A percentile compares a stretch with the other conserved stretches of the same genome.
Conservation (phyloP, 2,113 vertebrate genomes). For the Gorsachius goisagi region DNA sequence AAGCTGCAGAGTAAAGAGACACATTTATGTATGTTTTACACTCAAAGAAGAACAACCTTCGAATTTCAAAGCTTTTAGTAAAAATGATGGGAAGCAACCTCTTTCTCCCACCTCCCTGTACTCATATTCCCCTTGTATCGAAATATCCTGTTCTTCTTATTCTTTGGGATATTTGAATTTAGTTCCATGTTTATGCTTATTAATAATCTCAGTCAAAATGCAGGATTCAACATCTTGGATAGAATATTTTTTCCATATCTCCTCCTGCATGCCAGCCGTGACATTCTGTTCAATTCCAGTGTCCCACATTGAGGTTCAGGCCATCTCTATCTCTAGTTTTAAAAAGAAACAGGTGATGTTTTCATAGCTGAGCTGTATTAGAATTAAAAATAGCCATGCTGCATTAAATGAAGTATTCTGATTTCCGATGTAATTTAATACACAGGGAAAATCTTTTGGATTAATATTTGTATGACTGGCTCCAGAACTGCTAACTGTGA, state of each 20-base stretch:
- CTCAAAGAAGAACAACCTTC: background rate
- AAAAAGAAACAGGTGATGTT: constrained; percentile 42
- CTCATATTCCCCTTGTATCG: fast-evolving
- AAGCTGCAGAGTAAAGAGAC: background rate
- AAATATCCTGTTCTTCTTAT: background rate
- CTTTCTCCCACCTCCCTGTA: background rate
- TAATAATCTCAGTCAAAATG: background rate
- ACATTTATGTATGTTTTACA: background rate
- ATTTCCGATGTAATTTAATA: constrained; percentile 42
- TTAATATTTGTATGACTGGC: background rate
- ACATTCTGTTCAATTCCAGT: background rate
- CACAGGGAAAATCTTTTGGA: background rate
- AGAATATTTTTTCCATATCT: background rate
- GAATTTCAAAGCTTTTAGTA: background rate
- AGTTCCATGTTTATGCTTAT: background rate
- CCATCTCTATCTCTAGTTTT: background rate
- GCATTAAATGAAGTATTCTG: constrained; percentile 1
- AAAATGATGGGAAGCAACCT: background rate
- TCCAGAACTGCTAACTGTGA: constrained; percentile 16
- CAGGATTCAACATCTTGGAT: background rate
- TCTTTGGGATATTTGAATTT: background rate
- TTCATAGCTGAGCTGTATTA: constrained; percentile 44
- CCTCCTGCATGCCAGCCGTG: background rate
- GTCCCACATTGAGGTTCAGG: background rate
- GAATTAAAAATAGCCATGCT: constrained; percentile 33